These are phyloP conservation scores for Alosa alosa DNA, from an alignment of 2,113 vertebrate genomes.

Conservation along the genomic window DNA sequence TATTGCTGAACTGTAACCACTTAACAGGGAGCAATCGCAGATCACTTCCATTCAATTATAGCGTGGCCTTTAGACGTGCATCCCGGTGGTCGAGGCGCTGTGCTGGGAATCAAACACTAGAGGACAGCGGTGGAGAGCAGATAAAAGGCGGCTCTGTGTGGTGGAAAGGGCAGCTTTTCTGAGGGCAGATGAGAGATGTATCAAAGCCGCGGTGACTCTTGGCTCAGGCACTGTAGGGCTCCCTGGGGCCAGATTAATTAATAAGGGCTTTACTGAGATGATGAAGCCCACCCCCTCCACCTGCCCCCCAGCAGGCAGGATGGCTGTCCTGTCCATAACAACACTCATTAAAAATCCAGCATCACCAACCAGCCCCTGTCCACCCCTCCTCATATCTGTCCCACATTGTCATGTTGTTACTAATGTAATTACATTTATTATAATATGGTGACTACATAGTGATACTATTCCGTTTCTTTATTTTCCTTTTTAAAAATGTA, in stretches of 20 bases:
- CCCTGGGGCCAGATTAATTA: constrained; percentile 53
- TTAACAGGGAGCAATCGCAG: constrained; percentile 11
- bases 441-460: no score
- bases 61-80: constrained; percentile 33
- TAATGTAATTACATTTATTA: no score
- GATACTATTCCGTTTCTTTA: no score
- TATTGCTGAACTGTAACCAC: constrained; percentile 5
- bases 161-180: constrained; percentile 49
- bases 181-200: constrained; percentile 34
- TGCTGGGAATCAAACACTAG: constrained; percentile 40
- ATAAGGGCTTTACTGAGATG: constrained; percentile 50
- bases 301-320: constrained; percentile 33
- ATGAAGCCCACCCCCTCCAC: background rate
- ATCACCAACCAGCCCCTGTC: background rate
- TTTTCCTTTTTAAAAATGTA: background rate
- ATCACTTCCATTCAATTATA: constrained; percentile 28
- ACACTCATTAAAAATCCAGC: constrained; percentile 44
- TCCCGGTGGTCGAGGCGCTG: background rate
- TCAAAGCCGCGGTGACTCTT: constrained; percentile 41
- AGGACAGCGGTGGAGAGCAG: constrained; percentile 33
- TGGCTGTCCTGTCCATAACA: constrained; percentile 39
- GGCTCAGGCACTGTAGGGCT: constrained; percentile 37
- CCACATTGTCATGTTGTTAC: background rate
- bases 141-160: constrained; percentile 47
- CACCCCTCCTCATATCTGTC: background rate